Evolutionary conservation across 2,113 vertebrate species (phyloP).

Genomic region (Micronycteris hirsuta): DNA sequence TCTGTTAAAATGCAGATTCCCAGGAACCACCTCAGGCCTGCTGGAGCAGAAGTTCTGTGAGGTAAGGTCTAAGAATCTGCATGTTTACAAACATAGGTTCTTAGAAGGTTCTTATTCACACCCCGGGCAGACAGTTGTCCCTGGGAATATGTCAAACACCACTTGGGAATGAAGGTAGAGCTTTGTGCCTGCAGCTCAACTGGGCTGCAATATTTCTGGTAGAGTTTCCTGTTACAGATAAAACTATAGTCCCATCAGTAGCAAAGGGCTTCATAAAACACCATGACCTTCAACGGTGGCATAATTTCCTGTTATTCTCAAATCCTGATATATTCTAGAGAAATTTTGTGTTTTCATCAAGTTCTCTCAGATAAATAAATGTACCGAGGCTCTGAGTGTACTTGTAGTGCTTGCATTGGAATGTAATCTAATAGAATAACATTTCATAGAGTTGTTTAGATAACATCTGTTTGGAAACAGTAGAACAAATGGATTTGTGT

Average conservation of each 20-base stretch:
- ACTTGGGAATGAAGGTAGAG: neutral
- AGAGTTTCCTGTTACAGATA: neutral
- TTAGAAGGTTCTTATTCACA: neutral
- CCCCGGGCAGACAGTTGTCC: neutral
- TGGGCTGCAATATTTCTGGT: neutral
- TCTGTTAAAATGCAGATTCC: neutral
- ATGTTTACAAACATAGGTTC: neutral
- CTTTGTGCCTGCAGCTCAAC: neutral
- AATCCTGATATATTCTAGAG: neutral
- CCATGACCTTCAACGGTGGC: neutral
- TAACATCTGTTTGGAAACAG: neutral
- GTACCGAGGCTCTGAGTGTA: neutral
- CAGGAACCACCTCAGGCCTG: neutral
- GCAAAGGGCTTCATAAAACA: neutral
- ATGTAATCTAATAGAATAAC: neutral
- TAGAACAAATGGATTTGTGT: neutral
- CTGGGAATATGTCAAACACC: neutral
- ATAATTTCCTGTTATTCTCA: constrained; percentile 15
- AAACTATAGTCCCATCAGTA: neutral
- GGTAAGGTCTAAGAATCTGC: neutral
- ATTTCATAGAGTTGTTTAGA: neutral
- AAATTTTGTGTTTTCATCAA: constrained; percentile 2
- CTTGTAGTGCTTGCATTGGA: neutral
- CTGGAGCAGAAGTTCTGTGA: neutral
- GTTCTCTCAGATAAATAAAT: neutral